Evolutionary conservation across 2,113 vertebrate species (phyloP), one percentile per base, ranked within the genome.

Genomic region (Psilopogon haemacephalus): DNA sequence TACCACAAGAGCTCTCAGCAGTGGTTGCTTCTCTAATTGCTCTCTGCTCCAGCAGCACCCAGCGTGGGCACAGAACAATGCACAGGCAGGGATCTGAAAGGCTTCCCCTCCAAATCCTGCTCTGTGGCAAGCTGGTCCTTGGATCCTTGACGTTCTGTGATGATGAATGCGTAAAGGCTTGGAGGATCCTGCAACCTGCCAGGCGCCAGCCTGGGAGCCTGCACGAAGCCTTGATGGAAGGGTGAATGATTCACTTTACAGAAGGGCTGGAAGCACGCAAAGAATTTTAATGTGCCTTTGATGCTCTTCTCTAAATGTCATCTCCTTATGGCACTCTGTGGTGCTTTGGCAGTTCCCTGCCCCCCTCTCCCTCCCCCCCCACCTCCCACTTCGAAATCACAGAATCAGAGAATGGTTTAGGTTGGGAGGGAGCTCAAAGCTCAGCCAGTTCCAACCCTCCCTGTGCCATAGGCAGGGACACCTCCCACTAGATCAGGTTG

Each of bases 271-370:
- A 72, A 88, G 75, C 69, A 60, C 33, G 37, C 67, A 92, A 93
- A 72, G 88, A 79, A 86, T 82, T 92, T 95, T 88, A 67, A 92
- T 55, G 44, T 55, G 26, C 37, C 48, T 91, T 89, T 79, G 44
- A 64, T 48, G 72, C 23, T 54, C 42, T 85, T 85, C 77, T 84
- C 79, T 82, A 95, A 95, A 95, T 90, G 87, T 86, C 89, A 84
- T 37, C 76, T 76, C 62, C 88, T 91, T 67, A 95, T 62, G 88
- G n/a, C n/a, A n/a, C n/a, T n/a, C n/a, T n/a, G n/a, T n/a, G n/a
- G n/a, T n/a, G n/a, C n/a, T n/a, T n/a, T n/a, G n/a, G n/a, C n/a
- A n/a, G n/a, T n/a, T n/a, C n/a, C n/a, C n/a, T n/a, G n/a, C n/a
- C n/a, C n/a, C n/a, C n/a, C n/a, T n/a, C n/a, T n/a, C n/a, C n/a